These are phyloP conservation scores for Hartigia nigra DNA, from an alignment of 2,888 invertebrate species.

Conservation along the genomic window DNA sequence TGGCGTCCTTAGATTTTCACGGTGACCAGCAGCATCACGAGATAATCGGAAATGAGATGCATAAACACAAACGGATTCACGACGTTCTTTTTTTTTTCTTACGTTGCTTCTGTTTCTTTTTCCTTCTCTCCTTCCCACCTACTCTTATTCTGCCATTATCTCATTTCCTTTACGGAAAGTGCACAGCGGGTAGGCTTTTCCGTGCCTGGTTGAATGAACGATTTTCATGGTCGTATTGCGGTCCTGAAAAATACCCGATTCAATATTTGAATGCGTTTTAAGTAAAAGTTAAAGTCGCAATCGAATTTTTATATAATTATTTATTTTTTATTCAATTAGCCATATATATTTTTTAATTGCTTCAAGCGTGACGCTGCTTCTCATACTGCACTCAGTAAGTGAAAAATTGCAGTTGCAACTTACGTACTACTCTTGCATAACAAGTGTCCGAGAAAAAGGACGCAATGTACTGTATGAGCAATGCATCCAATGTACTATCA, in stretches of 20 bases:
- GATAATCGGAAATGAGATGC: slow-evolving; percentile 5
- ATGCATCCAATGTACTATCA: neutral
- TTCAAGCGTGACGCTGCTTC: no score
- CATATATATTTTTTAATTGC: neutral
- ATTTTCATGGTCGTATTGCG: neutral
- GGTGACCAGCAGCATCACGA: neutral
- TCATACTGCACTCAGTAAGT: neutral
- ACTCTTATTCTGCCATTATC: neutral
- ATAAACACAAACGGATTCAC: neutral
- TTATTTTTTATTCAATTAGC: neutral
- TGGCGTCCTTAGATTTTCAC: slow-evolving; percentile 6
- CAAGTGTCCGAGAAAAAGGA: neutral
- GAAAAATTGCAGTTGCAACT: neutral
- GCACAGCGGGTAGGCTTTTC: neutral
- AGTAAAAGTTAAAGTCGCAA: neutral
- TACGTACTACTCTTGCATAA: neutral
- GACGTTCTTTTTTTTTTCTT: neutral
- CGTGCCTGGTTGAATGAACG: neutral
- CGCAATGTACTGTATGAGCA: neutral
- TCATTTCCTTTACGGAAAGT: neutral
- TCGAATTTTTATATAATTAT: neutral
- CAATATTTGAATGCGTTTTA: neutral
- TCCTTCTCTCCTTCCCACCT: neutral
- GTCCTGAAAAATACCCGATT: neutral
- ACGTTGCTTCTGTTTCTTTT: neutral